Base-by-base conservation (phyloP, 2,888 invertebrate genomes). In the Volucella inflata region DNA sequence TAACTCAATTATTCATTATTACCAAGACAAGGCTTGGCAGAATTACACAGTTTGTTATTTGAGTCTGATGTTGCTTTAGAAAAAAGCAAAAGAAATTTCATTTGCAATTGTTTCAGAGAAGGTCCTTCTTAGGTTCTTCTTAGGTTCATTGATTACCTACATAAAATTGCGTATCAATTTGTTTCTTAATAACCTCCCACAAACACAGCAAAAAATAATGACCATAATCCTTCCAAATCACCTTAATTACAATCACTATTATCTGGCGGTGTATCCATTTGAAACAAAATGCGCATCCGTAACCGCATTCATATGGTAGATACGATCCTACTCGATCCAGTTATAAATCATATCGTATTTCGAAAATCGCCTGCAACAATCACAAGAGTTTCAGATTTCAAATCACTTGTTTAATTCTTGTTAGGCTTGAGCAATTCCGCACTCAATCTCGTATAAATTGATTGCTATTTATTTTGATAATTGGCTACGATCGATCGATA, bases 391-490 rank as follows among this genome's bases (percentile, higher is more conserved):
- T 89, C 88, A 87, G 75, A 89, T 89, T 87, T 87, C 87, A 87
- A 62, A 80, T 76, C 64, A 67, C 67, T 82, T 75, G 77, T 68
- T 79, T 62, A 77, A 60, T 65, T 51, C 65, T 68, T 74, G 87
- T 82, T 84, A 48, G 87, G 64, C 48, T 82, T 57, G 50, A 51
- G 71, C 71, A 71, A 65, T 71, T 50, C 78, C 65, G 64, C 78
- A 87, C 84, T 83, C 83, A 77, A 85, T 87, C 74, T 85, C 87
- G 77, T 87, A 88, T 87, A 89, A 89, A 89, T 89, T 89, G 89
- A 89, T 89, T 89, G 88, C 89, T 89, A 89, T 89, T 89, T 89
- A 89, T 89, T 89, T 89, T 89, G 87, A 88, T 89, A 89, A 89
- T 89, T 89, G 89, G 88, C 88, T 88, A 82, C 87, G 88, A 89